A percentile compares a stretch with the other conserved stretches of the same genome.
Conservation (phyloP, 2,113 vertebrate species). For the Hippocampus abdominalis region DNA sequence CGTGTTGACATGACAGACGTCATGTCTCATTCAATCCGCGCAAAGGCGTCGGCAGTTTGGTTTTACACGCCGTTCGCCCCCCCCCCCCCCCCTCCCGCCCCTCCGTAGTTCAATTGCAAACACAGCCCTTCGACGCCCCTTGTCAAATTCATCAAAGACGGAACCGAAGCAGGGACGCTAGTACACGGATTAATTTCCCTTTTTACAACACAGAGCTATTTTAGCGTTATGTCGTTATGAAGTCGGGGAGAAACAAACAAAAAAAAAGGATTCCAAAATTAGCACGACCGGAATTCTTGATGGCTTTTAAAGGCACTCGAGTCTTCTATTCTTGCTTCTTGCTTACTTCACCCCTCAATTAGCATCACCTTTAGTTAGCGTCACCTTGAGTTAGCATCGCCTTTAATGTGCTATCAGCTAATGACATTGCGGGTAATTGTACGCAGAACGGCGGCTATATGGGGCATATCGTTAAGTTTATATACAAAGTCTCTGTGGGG, state of each 20-base stretch:
- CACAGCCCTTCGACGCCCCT: background rate
- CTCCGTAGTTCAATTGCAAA: background rate
- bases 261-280: background rate
- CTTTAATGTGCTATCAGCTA: slow-evolving; percentile 23
- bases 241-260: background rate
- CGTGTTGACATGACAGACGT: background rate
- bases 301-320: background rate
- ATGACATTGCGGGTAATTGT: slow-evolving; percentile 43
- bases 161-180: background rate
- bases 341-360: slow-evolving; percentile 2
- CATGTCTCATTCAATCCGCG: background rate
- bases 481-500: slow-evolving; percentile 24
- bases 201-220: background rate
- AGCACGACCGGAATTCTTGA: background rate
- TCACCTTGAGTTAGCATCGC: background rate
- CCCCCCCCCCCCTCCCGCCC: too few relatives aligned
- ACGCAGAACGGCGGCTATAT: slow-evolving; percentile 40
- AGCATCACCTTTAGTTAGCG: slow-evolving; percentile 13
- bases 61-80: too few relatives aligned
- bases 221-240: background rate
- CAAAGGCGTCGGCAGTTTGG: background rate
- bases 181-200: background rate
- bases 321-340: background rate
- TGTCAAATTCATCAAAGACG: slow-evolving; percentile 5
- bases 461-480: slow-evolving; percentile 47